Evolutionary conservation across 1,140 invertebrate species (phyloP).

Genomic region (Drosophila repleta): DNA sequence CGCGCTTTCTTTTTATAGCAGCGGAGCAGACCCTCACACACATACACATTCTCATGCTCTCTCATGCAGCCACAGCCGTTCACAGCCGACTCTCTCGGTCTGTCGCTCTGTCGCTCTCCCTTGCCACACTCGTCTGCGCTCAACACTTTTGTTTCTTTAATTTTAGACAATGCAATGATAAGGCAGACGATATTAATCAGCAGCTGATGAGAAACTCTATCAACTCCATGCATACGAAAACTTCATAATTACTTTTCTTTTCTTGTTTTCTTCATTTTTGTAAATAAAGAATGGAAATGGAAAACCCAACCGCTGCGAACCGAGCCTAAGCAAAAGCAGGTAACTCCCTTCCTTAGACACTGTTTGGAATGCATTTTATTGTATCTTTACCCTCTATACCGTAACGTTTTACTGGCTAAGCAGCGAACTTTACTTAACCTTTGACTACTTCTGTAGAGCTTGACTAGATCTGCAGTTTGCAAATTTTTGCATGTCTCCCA

Average conservation of each 20-base stretch:
- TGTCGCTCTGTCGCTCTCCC: neutral
- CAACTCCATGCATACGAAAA: neutral
- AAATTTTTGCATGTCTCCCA: too few relatives aligned
- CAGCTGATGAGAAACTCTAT: neutral
- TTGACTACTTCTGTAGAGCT: too few relatives aligned
- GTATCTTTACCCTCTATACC: neutral
- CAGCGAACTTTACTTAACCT: too few relatives aligned
- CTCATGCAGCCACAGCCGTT: conserved; percentile 16
- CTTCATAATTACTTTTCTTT: neutral
- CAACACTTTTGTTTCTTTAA: conserved; percentile 55
- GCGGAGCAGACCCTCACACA: conserved; percentile 27
- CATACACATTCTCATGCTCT: neutral
- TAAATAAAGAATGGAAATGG: neutral
- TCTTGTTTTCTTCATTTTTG: too few relatives aligned
- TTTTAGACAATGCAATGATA: conserved; percentile 57
- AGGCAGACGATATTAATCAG: conserved; percentile 19
- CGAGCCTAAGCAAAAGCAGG: too few relatives aligned
- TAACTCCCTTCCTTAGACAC: too few relatives aligned
- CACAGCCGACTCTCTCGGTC: neutral
- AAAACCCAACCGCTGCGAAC: neutral
- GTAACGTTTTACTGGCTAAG: too few relatives aligned
- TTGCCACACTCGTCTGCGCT: conserved; percentile 42
- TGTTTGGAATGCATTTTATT: too few relatives aligned
- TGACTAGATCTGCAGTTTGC: too few relatives aligned
- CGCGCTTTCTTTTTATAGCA: conserved; percentile 77